phyloP scores from a whole-genome alignment of 2,888 invertebrate species.

The Aproaerema taeniolella region DNA sequence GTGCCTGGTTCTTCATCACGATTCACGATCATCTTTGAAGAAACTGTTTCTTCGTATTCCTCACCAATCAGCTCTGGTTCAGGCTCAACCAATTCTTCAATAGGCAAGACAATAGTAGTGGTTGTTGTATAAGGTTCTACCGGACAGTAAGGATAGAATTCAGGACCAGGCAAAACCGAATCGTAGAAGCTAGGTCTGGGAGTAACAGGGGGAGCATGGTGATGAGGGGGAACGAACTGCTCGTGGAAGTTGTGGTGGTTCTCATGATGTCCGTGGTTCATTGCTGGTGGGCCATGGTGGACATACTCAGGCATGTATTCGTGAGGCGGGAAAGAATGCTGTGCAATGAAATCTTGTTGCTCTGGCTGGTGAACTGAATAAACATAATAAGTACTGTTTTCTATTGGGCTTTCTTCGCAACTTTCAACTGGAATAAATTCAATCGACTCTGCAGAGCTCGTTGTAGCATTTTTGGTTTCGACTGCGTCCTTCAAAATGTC shows the following conservation, averaged over 20 bases:
- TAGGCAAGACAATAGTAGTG: conserved; percentile 32
- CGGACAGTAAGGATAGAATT: conserved; percentile 35
- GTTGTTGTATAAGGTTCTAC: conserved; percentile 42
- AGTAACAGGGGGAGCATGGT: conserved; percentile 39
- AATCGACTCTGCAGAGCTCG: conserved; percentile 21
- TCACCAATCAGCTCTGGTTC: conserved; percentile 59
- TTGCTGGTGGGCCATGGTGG: conserved; percentile 18
- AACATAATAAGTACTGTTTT: conserved; percentile 31
- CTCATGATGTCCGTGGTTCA: conserved; percentile 26
- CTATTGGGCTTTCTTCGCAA: conserved; percentile 17
- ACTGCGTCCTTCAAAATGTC: conserved; percentile 46
- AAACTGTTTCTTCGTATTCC: conserved; percentile 58
- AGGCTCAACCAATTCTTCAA: conserved; percentile 38
- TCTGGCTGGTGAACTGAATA: conserved; percentile 29
- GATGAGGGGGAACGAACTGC: conserved; percentile 37
- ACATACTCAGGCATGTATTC: conserved; percentile 27
- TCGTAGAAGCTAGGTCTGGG: conserved; percentile 54
- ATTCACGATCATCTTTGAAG: conserved; percentile 55
- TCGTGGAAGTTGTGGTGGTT: conserved; percentile 36
- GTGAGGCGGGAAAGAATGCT: conserved; percentile 19
- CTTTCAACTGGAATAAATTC: conserved; percentile 27
- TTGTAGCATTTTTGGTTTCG: conserved; percentile 34
- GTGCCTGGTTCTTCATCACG: conserved; percentile 54
- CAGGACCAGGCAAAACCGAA: conserved; percentile 40
- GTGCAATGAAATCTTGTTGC: conserved; percentile 21